phyloP scores from a whole-genome alignment of 1,140 invertebrate genomes.

The Drosophila watanabei region DNA sequence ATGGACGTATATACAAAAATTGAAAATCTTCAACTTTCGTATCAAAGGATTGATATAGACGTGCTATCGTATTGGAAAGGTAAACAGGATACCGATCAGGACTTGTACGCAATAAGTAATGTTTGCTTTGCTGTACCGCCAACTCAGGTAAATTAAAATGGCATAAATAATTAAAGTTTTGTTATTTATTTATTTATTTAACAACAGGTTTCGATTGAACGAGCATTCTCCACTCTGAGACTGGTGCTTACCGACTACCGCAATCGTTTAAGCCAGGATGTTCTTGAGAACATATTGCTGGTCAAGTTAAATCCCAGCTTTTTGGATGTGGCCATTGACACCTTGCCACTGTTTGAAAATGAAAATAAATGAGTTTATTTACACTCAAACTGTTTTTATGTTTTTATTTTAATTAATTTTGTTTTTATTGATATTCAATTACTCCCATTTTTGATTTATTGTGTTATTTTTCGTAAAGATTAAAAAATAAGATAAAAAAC shows the following conservation, averaged over 20 bases:
- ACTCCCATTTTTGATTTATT: too few species aligned
- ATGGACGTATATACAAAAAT: too few species aligned
- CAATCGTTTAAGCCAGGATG: conserved; percentile 12
- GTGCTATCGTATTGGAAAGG: conserved; percentile 35
- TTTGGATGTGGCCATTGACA: not conserved
- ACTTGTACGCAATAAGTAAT: conserved; percentile 41
- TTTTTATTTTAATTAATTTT: too few species aligned
- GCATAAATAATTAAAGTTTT: not conserved
- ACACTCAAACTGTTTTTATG: too few species aligned
- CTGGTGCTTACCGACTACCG: conserved; percentile 16
- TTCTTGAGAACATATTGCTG: conserved; percentile 20
- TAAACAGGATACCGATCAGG: conserved; percentile 16
- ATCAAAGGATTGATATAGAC: not conserved
- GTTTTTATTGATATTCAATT: too few species aligned
- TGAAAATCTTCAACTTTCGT: too few species aligned
- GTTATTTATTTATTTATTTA: not conserved
- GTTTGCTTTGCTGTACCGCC: conserved; percentile 33
- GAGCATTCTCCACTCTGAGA: conserved; percentile 12
- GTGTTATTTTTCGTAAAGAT: too few species aligned
- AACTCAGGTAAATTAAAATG: conserved; percentile 22
- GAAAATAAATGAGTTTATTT: not conserved
- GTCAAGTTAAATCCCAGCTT: conserved; percentile 11
- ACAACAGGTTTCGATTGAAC: conserved; percentile 21
- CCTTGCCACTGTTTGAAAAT: not conserved
- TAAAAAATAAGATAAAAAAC: too few species aligned